A percentile compares a stretch with the other conserved stretches of the same genome.
phyloP scores from a whole-genome alignment of 35 echinoderm and acorn worm species.

The Amphiura filiformis region DNA sequence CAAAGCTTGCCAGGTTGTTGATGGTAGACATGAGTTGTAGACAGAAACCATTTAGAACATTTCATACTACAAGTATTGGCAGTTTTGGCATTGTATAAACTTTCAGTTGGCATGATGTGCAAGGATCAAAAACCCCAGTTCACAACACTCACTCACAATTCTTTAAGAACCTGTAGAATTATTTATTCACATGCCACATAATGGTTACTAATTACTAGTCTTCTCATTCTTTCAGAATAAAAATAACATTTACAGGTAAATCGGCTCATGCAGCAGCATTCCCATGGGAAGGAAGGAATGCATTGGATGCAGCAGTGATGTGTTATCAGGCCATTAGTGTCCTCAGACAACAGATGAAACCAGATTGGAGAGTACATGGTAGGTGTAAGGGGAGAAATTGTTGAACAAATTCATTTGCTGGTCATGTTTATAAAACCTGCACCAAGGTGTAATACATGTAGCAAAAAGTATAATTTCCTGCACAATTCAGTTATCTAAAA shows the following conservation, averaged over 20 bases:
- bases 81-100: too few relatives aligned
- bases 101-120: too few relatives aligned
- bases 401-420: neutral
- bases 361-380: constrained; percentile 82
- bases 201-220: neutral
- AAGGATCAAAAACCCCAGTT: neutral
- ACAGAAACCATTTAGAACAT: too few relatives aligned
- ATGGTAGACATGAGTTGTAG: too few relatives aligned
- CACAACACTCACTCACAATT: neutral
- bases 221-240: constrained; percentile 25
- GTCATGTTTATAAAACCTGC: too few relatives aligned
- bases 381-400: constrained; percentile 20
- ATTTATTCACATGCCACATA: too few relatives aligned
- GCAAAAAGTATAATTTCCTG: neutral
- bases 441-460: neutral
- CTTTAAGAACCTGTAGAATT: neutral
- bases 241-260: constrained; percentile 61
- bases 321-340: constrained; percentile 69
- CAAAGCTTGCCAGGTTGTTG: too few relatives aligned
- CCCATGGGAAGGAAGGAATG: constrained; percentile 87
- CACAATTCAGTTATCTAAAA: neutral
- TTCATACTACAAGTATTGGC: too few relatives aligned
- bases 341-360: constrained; percentile 85
- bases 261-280: constrained; percentile 66
- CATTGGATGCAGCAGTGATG: constrained; percentile 86